These are phyloP conservation scores for Corythaeola cristata DNA, from an alignment of 2,113 vertebrate genomes.

Conservation along the genomic window DNA sequence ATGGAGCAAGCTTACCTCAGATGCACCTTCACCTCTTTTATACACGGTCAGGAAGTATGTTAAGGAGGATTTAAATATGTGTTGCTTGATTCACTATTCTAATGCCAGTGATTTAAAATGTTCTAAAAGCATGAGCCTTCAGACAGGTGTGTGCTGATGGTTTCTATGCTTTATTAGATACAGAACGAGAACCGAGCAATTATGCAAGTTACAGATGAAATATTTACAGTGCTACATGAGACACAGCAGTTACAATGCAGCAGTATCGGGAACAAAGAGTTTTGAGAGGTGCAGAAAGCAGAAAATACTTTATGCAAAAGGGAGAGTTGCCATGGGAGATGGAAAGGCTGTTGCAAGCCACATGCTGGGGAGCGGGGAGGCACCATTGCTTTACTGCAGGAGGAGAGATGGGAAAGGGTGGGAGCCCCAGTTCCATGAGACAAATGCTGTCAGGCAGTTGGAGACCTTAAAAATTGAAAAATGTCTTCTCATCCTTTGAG, in stretches of 20 bases:
- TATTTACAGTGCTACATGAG: background rate
- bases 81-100: background rate
- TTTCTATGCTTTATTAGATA: background rate
- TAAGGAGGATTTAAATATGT: background rate
- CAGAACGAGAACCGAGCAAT: background rate
- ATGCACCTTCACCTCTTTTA: background rate
- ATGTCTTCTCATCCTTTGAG: background rate
- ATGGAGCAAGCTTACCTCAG: background rate
- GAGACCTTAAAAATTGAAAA: background rate
- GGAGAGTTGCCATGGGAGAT: background rate
- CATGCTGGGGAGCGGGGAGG: background rate
- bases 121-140: background rate
- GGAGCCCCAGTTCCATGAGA: background rate
- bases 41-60: fast-evolving
- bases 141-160: background rate
- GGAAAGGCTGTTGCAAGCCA: background rate
- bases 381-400: background rate
- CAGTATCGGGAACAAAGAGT: fast-evolving
- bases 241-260: fast-evolving
- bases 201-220: background rate
- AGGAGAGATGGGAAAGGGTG: background rate
- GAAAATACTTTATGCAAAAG: background rate
- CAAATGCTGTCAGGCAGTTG: background rate
- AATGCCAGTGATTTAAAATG: background rate
- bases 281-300: background rate